Base-by-base conservation (phyloP, 2,888 invertebrate species). In the Athalia rosae region DNA sequence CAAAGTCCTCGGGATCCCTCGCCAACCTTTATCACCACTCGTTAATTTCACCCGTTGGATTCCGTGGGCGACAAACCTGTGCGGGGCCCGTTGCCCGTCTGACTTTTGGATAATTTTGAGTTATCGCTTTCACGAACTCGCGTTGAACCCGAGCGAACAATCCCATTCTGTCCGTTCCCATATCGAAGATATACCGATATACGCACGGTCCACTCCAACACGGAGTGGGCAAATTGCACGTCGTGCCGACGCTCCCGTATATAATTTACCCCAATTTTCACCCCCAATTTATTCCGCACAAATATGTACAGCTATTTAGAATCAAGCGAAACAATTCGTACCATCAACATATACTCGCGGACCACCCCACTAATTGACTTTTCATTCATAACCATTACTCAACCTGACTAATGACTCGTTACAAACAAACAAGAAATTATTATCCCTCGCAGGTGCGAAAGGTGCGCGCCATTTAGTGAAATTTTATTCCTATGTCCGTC, bases 61-160 rank as follows among this genome's bases (percentile, higher is more conserved):
- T 71, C 50, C 8, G 58, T 56, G 71, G 47, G 43, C 58, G 71
- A 71, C 56, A n/a, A 11, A 47, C 71, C 56, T 53, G 28, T 28
- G 28, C 28, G 28, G 28, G 28, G 28, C 28, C 28, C 28, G 28
- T 28, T 28, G 50, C 28, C 53, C 53, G 67, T 50, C 50, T 58
- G 58, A 71, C 58, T 71, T 43, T 71, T 71, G 71, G 56, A 58
- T 43, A 71, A 71, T 71, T 71, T 71, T 71, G 58, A 56, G 28
- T 45, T 56, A 71, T 71, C 45, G 58, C 45, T 58, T 71, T 45
- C 43, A 56, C 56, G 71, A 71, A 71, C 71, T 58, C 45, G 5
- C 53, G 58, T 71, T 45, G 58, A 58, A 15, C 5, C 9, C n/a
- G 43, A 45, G 45, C 8, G 58, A 71, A 47, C 64, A 71, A 71